Conservation (phyloP, 2,113 vertebrate species). For the Rhizomys pruinosus region DNA sequence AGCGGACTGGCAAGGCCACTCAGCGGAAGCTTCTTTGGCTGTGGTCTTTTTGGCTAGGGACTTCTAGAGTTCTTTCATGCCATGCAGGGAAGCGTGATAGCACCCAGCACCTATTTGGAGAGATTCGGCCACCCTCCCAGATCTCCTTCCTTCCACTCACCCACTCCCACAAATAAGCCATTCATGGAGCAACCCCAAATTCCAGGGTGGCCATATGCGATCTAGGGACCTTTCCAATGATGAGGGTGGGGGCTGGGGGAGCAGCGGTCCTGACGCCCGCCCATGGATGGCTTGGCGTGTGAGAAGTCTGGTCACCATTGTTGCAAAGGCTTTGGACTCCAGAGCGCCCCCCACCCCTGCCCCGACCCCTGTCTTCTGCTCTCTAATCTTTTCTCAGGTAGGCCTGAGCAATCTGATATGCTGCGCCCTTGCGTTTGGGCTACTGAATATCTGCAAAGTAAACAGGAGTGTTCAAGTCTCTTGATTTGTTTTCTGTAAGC, state of each 20-base stretch:
- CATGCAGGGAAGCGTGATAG: neutral
- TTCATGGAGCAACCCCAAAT: neutral
- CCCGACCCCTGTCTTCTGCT: neutral
- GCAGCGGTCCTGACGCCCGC: neutral
- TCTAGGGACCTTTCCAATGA: neutral
- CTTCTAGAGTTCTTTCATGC: neutral
- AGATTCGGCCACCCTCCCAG: constrained; percentile 18
- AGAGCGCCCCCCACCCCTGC: neutral
- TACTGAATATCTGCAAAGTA: constrained; percentile 81
- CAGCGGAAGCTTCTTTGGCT: neutral
- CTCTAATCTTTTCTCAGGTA: constrained; percentile 69
- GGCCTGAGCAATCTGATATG: constrained; percentile 77
- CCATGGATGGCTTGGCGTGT: neutral
- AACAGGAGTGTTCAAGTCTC: constrained; percentile 82
- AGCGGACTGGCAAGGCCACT: neutral
- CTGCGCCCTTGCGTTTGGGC: constrained; percentile 77
- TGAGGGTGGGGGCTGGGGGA: neutral
- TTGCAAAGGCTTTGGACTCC: neutral
- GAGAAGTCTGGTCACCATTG: neutral
- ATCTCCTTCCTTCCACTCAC: neutral
- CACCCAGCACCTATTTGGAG: neutral
- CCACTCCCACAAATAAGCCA: neutral
- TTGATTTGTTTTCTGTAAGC: constrained; percentile 86
- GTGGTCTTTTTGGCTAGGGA: neutral
- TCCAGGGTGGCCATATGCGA: neutral